A percentile compares a stretch with the other conserved stretches of the same genome.
Conservation (phyloP, 2,797 vertebrate genomes). For the Microtus obscurus region DNA sequence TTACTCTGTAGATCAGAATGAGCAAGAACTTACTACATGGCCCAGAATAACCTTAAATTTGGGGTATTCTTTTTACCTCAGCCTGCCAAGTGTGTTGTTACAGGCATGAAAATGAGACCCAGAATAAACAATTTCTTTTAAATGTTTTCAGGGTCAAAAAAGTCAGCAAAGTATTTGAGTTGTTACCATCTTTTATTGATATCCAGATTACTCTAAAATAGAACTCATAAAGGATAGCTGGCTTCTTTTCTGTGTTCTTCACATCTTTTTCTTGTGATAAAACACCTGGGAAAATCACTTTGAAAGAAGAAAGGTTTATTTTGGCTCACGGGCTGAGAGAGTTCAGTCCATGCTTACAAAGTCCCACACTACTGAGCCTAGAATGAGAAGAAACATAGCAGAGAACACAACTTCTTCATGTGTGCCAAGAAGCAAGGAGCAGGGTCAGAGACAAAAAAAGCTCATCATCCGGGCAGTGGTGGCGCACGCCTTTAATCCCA, state of each 20-base stretch:
- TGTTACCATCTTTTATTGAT: not conserved
- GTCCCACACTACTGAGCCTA: not conserved
- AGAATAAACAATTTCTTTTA: not conserved
- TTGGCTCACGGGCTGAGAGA: not conserved
- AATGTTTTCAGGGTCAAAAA: not conserved
- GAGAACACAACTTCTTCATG: not conserved
- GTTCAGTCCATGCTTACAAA: not conserved
- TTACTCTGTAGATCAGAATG: not conserved
- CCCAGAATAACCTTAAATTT: not conserved
- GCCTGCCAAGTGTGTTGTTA: not conserved
- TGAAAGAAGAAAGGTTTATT: not conserved
- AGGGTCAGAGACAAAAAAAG: not conserved
- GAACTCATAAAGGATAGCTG: not conserved
- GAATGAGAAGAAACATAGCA: not conserved
- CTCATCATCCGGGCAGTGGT: not conserved
- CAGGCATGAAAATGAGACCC: not conserved
- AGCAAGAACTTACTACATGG: not conserved
- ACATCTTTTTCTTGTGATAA: not conserved
- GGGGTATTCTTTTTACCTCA: not conserved
- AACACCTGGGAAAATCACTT: not conserved
- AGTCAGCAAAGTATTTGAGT: not conserved
- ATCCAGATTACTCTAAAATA: not conserved
- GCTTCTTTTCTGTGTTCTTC: not conserved
- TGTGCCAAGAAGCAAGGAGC: not conserved
- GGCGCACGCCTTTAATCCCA: too few species aligned